These are phyloP conservation scores for Pyrgilauda ruficollis DNA, from an alignment of 2,113 vertebrate genomes.

Conservation along the genomic window DNA sequence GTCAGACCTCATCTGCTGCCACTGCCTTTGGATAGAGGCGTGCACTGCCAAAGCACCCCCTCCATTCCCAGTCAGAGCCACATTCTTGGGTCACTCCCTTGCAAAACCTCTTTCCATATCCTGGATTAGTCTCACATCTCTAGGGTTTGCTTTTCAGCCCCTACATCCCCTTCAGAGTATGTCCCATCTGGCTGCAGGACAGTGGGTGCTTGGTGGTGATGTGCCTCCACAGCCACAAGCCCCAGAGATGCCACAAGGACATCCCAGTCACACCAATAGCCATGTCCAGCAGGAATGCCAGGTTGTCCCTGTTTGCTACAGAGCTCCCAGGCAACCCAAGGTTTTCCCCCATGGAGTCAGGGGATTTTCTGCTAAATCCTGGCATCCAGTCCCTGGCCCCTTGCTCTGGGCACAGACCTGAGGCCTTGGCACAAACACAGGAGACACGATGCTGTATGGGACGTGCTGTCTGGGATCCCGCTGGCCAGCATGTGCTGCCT, in stretches of 20 bases:
- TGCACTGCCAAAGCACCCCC: neutral
- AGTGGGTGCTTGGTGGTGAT: neutral
- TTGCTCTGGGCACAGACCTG: neutral
- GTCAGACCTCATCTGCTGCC: neutral
- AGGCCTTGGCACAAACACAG: neutral
- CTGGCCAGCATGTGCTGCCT: neutral
- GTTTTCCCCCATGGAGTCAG: neutral
- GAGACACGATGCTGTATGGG: fast-evolving
- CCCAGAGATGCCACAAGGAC: too few species aligned
- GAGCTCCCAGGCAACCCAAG: neutral
- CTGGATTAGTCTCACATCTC: neutral
- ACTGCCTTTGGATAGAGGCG: fast-evolving
- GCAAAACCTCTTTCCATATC: neutral
- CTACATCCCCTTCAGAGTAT: neutral
- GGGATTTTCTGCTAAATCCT: neutral
- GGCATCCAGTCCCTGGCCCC: neutral
- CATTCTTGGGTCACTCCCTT: neutral
- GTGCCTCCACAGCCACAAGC: neutral
- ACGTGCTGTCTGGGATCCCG: fast-evolving
- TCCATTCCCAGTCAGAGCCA: neutral
- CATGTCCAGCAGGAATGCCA: neutral
- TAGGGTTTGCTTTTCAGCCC: neutral
- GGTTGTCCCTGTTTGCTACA: neutral
- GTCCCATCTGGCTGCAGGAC: neutral
- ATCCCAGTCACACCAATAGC: too few species aligned